Base-by-base conservation (phyloP, 2,113 vertebrate species). In the Sebastes schlegelii region DNA sequence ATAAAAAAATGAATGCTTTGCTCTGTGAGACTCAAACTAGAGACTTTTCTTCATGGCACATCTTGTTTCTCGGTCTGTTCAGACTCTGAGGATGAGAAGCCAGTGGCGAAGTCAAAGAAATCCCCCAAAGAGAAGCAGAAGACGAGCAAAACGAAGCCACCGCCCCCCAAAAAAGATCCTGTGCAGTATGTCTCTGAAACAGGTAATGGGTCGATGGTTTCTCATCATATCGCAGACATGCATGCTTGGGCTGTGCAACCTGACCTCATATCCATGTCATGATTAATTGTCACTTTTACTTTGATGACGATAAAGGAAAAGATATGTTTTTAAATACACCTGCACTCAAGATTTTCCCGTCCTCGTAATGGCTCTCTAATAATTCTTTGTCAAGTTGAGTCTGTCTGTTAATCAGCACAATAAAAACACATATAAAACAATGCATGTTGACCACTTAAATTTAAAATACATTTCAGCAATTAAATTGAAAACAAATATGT, bases 141-240 rank as follows among this genome's bases (percentile, higher is more conserved):
- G 85, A 79, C 85, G 1, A 91, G 52, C 64, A 92, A 88, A 66
- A 82, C 67, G 60, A 64, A 87, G 14, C 92, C 94, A 60, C 88
- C 91, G 81, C 74, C 80, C 9, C 74, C 80, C 9, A 97, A 95
- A 85, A 95, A 94, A 79, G 95, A 97, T 86, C 96, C 97, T 46
- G 96, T 99, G 87, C 96, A 94, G n/a, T 98, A 96, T 57, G 92
- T 98, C 93, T 99, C 98, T 90, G 98, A 99, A 91, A 97, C 97
- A 95, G 98, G 98, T 99, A 93, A 96, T 10, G 12, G 48, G 5
- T n/a, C 11, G 11, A 11, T 34, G 40, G n/a, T 63, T 63, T 7
- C 0, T 66, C 6, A 46, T 73, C 6, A 40, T 49, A 11, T 10
- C 8, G 17, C 26, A 16, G 14, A 72, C 21, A 5, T n/a, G 5